Conservation (phyloP, 2,888 invertebrate genomes). For the Parnassius apollo region DNA sequence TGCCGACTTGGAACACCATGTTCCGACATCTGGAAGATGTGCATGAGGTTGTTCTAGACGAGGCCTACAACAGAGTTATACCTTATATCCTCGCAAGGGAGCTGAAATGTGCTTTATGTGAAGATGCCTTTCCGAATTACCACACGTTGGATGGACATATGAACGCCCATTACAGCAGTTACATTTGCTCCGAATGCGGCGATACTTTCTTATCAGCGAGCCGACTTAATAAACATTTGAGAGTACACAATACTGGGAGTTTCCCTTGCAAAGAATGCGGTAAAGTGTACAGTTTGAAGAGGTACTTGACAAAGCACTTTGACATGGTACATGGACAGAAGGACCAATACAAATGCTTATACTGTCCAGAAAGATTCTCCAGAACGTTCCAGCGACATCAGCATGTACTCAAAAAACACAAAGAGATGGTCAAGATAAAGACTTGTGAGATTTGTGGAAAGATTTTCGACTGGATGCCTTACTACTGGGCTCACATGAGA, state of each 20-base stretch:
- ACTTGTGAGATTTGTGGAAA: conserved; percentile 64
- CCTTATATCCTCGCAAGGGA: conserved; percentile 56
- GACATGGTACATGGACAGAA: conserved; percentile 44
- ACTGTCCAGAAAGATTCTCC: conserved; percentile 48
- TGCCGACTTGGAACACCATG: conserved; percentile 51
- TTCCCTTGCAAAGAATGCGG: conserved; percentile 65
- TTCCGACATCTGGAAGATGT: conserved; percentile 48
- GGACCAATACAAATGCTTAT: conserved; percentile 43
- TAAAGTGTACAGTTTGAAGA: conserved; percentile 61
- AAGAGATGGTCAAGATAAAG: conserved; percentile 41
- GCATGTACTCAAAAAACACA: conserved; percentile 47
- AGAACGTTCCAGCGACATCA: conserved; percentile 41
- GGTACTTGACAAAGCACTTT: conserved; percentile 52
- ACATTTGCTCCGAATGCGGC: conserved; percentile 64
- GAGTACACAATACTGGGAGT: conserved; percentile 62
- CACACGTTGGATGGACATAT: conserved; percentile 60
- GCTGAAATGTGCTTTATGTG: conserved; percentile 49
- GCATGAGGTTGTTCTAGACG: conserved; percentile 45
- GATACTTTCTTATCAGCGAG: conserved; percentile 47
- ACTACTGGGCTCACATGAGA: conserved; percentile 61
- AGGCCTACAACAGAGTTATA: conserved; percentile 50
- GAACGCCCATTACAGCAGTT: conserved; percentile 68
- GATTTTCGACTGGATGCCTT: conserved; percentile 61
- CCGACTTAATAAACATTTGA: conserved; percentile 55
- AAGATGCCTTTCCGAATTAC: conserved; percentile 41